Evolutionary conservation across 2,888 invertebrate genomes (phyloP).

Genomic region (Rhamnusium bicolor): DNA sequence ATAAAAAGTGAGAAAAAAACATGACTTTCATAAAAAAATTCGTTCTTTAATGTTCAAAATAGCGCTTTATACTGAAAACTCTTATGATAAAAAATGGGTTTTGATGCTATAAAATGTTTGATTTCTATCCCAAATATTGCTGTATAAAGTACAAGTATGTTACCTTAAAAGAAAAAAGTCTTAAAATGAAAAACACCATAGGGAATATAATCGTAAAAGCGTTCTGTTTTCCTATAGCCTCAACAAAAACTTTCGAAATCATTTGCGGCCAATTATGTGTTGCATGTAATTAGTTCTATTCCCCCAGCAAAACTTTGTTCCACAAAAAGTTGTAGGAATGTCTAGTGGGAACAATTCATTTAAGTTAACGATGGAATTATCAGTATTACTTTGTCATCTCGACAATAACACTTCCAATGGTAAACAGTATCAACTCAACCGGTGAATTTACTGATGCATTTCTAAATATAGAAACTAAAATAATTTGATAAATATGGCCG

Average conservation of each 20-base stretch:
- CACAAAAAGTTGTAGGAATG: constrained; percentile 1
- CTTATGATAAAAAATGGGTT: no score
- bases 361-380: neutral
- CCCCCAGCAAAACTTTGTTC: neutral
- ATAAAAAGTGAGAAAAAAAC: no score
- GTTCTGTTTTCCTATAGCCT: neutral
- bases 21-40: no score
- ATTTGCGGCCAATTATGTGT: constrained; percentile 10
- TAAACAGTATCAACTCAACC: neutral
- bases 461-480: no score
- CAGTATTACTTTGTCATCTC: neutral
- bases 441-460: no score
- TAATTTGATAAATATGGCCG: no score
- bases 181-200: neutral
- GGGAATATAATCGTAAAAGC: neutral
- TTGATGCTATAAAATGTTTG: no score
- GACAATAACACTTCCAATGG: neutral
- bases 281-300: constrained; percentile 19
- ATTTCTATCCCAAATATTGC: no score
- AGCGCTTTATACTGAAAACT: no score
- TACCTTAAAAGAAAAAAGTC: neutral
- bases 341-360: neutral
- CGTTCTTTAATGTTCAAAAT: no score
- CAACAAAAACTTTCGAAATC: neutral
- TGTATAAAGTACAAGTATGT: no score